Evolutionary conservation across 2,113 vertebrate genomes (phyloP).

Genomic region (Kryptolebias marmoratus): DNA sequence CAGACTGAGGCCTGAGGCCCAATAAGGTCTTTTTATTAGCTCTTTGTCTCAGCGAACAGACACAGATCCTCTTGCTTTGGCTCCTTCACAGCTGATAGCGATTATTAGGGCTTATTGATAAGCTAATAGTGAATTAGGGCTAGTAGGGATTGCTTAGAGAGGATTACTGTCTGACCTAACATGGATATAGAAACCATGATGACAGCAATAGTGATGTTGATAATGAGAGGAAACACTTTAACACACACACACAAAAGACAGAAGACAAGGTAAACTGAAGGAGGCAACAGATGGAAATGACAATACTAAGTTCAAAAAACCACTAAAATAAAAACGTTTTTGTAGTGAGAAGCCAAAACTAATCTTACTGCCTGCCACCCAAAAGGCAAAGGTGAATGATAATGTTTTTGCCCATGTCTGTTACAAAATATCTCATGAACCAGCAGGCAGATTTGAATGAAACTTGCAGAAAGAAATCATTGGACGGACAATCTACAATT

Average conservation of each 20-base stretch:
- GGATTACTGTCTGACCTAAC: slow-evolving; percentile 58
- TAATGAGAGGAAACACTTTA: slow-evolving; percentile 44
- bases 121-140: slow-evolving; percentile 63
- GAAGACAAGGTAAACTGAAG: neutral
- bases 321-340: neutral
- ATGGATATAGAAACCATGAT: slow-evolving; percentile 42
- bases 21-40: slow-evolving; percentile 45
- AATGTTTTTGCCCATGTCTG: no score
- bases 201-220: slow-evolving; percentile 33
- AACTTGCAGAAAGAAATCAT: no score
- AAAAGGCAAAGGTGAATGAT: no score
- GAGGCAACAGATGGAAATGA: neutral
- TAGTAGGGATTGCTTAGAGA: slow-evolving; percentile 68
- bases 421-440: no score
- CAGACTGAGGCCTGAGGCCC: slow-evolving; percentile 33
- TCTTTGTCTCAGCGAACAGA: slow-evolving; percentile 41
- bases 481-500: no score
- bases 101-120: slow-evolving; percentile 73
- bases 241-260: slow-evolving; percentile 1
- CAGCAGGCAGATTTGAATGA: no score
- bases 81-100: slow-evolving; percentile 53
- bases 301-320: neutral
- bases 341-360: neutral
- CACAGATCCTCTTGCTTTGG: slow-evolving; percentile 54
- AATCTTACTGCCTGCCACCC: no score